Base-by-base conservation (phyloP, 1,140 invertebrate genomes). In the Ditylenchus dipsaci region DNA sequence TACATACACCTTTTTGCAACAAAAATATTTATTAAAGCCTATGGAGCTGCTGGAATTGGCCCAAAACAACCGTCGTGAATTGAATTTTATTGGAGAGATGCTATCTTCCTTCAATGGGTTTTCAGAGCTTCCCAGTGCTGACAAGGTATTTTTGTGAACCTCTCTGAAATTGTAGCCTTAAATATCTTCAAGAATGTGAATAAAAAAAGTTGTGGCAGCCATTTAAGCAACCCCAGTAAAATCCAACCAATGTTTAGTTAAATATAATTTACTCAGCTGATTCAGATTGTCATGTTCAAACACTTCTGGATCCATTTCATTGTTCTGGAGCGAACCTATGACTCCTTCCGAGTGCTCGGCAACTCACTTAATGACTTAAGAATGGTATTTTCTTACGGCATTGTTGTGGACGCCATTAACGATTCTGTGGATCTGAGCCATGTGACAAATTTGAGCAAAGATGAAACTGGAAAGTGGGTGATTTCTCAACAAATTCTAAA, bases 31-130 rank as follows among this genome's bases (percentile, higher is more conserved):
- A 61, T 67, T 63, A 70, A 15, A 68, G 26, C 27, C 30, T 71
- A 21, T 53, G 49, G 63, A 71, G 17, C 19, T 71, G 1, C 33
- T 49, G 9, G 59, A 71, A 29, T 61, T 45, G n/a, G 56, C 60
- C 42, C 23, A 71, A 53, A 71, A 61, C 29, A 71, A 71, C 49
- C 69, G 67, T 1, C 21, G 21, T n/a, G 69, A 71, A 53, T 53
- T 71, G 11, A 57, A 71, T 23, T 71, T 71, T 45, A 71, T 71
- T 38, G 69, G 56, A 13, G 68, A 71, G 19, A 71, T 71, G 69
- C 19, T 71, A 13, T 71, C 68, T 11, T 47, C 67, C 17, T 69
- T 60, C n/a, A 49, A 71, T 19, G 68, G 69, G 3, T 71, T 62
- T 57, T 30, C 49, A 27, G 68, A 42, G 15, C 60, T 71, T 17